These are phyloP conservation scores for Caenorhabditis latens DNA, from an alignment of 1,140 invertebrate species.

Conservation along the genomic window DNA sequence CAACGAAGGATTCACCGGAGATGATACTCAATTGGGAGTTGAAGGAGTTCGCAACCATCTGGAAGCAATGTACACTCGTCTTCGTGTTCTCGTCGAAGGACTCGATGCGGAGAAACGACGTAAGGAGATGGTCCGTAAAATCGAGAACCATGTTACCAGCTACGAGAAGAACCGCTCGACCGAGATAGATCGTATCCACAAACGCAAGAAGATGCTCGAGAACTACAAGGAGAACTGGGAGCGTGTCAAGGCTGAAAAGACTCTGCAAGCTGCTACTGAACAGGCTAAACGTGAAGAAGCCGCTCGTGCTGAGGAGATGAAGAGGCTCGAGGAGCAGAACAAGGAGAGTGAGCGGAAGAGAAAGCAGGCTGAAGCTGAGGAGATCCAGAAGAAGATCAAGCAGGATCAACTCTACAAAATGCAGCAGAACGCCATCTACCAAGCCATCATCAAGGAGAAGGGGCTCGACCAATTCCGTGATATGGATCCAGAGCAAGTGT, in stretches of 20 bases:
- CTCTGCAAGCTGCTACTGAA: constrained; percentile 69
- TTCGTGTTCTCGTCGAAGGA: constrained; percentile 65
- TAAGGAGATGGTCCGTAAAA: constrained; percentile 63
- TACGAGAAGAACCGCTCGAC: constrained; percentile 69
- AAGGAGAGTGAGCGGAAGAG: constrained; percentile 72
- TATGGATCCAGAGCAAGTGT: constrained; percentile 75
- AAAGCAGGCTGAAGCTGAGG: constrained; percentile 70
- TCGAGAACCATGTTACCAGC: constrained; percentile 67
- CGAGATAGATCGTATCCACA: constrained; percentile 75
- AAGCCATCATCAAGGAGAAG: constrained; percentile 73
- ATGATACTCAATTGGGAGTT: constrained; percentile 63
- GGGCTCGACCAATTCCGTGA: constrained; percentile 71
- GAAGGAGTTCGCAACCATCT: constrained; percentile 72
- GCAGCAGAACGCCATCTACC: constrained; percentile 70
- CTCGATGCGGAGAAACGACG: constrained; percentile 65
- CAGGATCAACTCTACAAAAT: constrained; percentile 63
- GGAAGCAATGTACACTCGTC: constrained; percentile 68
- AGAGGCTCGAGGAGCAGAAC: constrained; percentile 74
- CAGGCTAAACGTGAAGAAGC: constrained; percentile 72
- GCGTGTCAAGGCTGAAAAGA: constrained; percentile 66
- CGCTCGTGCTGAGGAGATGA: constrained; percentile 72
- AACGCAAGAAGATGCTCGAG: constrained; percentile 73
- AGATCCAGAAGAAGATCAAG: constrained; percentile 68
- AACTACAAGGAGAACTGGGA: constrained; percentile 75
- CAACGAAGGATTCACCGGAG: constrained; percentile 57